Base-by-base conservation (phyloP, 2,888 invertebrate species). In the Cephus pulcher region DNA sequence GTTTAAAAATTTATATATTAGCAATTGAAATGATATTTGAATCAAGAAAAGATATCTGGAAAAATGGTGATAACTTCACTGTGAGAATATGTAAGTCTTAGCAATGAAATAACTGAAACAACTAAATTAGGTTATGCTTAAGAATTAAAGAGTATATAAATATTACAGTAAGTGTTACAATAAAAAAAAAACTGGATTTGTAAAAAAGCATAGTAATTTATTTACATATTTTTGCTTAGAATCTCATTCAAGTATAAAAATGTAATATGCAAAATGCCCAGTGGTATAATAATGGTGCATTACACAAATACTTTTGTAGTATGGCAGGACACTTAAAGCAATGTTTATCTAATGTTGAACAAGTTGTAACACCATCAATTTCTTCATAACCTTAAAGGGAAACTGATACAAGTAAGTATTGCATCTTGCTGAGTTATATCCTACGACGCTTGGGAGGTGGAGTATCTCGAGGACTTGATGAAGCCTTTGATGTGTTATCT, bases 401-500 rank as follows among this genome's bases (percentile, higher is more conserved):
- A 71, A 71, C 34, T 32, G 34, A 71, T 71, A 71, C 12, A 32
- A 15, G 70, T 30, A 32, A 15, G 70, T 30, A 32, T 37, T 34
- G 9, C 9, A 34, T 74, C 23, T 12, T 11, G 12, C 3, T 37
- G 81, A 73, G 82, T 87, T 88, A 90, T 88, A 90, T 88, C 79
- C 91, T 88, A 80, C 91, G 86, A 77, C 91, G 88, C 84, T 91
- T 91, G 0, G 88, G 87, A 1, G 91, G 91, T 12, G 91, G 91
- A 35, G 91, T 91, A 82, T 91, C 90, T 73, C 91, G 85, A 37
- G 91, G 91, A 84, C 91, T 91, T 3, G 91, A 87, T 12, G 90
- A 87, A 56, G 90, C 87, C 83, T 91, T 91, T 4, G 88, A 88
- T 11, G 89, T 86, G 76, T 87, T 91, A 75, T 91, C 91, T 30